Evolutionary conservation across 2,113 vertebrate genomes (phyloP).

Genomic region (Vicugna pacos): DNA sequence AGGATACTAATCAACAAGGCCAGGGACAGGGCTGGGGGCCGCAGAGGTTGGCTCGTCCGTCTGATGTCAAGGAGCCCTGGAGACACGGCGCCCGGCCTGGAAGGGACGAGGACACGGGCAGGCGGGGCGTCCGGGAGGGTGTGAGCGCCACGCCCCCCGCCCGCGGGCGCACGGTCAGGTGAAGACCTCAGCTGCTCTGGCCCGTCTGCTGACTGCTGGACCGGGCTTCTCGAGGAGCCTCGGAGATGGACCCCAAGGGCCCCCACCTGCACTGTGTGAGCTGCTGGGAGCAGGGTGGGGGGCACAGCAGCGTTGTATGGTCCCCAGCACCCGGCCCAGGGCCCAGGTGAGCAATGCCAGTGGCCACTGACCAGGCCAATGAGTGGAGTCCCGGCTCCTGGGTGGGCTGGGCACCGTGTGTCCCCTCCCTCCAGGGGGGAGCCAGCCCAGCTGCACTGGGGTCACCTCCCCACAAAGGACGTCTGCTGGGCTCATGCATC

Average conservation of each 20-base stretch:
- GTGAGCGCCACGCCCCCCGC: fast-evolving
- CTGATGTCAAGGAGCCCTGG: not conserved
- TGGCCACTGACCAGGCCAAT: not conserved
- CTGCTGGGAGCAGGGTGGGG: not conserved
- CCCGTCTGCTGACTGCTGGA: not conserved
- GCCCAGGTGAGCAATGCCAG: fast-evolving
- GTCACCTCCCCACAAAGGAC: fast-evolving
- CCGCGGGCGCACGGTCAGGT: fast-evolving
- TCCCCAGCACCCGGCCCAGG: not conserved
- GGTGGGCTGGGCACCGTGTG: fast-evolving
- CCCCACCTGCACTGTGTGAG: fast-evolving
- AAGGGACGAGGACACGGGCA: fast-evolving
- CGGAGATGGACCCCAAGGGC: fast-evolving
- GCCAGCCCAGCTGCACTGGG: not conserved
- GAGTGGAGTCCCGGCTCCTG: not conserved
- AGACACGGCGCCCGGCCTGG: fast-evolving
- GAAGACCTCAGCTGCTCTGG: not conserved
- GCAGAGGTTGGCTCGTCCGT: fast-evolving
- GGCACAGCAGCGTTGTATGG: fast-evolving
- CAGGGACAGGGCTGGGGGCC: fast-evolving
- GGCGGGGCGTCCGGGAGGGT: fast-evolving
- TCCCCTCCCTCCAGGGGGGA: fast-evolving
- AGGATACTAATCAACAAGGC: not conserved
- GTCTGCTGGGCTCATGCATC: not conserved
- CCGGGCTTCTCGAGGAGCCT: not conserved